Evolutionary conservation across 2,888 invertebrate genomes (phyloP), one percentile per base, ranked within the genome.

Genomic region (Anthophora plumipes): DNA sequence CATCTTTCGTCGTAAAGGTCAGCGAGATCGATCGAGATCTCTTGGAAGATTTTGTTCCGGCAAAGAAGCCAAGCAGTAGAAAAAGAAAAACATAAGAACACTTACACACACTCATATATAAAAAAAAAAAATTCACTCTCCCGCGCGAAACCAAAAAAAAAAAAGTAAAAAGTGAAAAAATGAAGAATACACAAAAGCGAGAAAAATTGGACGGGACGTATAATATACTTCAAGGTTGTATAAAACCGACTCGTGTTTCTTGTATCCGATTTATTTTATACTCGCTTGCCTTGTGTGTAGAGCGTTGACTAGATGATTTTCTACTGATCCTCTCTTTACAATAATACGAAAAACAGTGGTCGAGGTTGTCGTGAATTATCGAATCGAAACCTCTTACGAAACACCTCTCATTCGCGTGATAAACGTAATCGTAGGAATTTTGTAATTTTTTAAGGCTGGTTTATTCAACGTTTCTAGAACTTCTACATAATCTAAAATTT

Each of bases 301-400:
- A 76, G 48, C 79, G 60, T 75, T 57, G 57, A 68, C 50, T 75
- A 79, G 71, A 71, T 77, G 46, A 77, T 77, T 77, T 70, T 79
- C 66, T 71, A 77, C 63, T 41, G 50, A 70, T 67, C 63, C 77
- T 67, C 63, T 64, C 72, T 59, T 60, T 52, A 66, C 59, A 66
- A 54, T 50, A 59, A 67, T 55, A 54, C 68, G 63, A 41, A 50
- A 64, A 63, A 57, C 46, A 57, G 37, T 59, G 64, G 48, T 55
- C 78, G 64, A 60, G 41, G 22, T 61, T 60, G 60, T 64, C 54
- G 59, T 37, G 31, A 59, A 39, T 12, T 3, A 37, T 37, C 46
- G 31, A 22, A 68, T 46, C 54, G 52, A 57, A 57, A n/a, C 70
- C 70, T 71, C 50, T 25, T 43, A 31, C 20, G n/a, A 11, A 55